Conservation (phyloP, 2,888 invertebrate species). For the Drosophila mimetica region DNA sequence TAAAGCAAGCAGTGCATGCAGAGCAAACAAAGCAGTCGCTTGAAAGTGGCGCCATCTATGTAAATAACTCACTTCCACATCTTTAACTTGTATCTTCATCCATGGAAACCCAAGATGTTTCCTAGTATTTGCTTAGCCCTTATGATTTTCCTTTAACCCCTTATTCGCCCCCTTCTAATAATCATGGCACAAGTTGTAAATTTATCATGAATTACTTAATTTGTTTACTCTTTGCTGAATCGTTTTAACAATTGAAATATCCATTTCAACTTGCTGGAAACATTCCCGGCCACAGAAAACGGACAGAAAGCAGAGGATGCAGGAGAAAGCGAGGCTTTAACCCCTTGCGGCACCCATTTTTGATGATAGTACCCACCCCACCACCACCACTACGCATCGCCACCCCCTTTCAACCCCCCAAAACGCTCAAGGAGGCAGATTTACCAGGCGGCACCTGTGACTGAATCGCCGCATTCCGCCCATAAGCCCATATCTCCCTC, state of each 20-base stretch:
- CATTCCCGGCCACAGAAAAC: conserved; percentile 6
- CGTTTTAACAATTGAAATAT: conserved; percentile 61
- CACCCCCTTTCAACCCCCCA: neutral
- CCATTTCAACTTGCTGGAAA: conserved; percentile 27
- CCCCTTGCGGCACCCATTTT: conserved; percentile 2
- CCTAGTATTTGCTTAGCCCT: conserved; percentile 10
- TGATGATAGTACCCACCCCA: neutral
- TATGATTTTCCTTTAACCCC: neutral
- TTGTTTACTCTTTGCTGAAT: conserved; percentile 57
- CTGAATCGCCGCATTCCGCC: conserved; percentile 4
- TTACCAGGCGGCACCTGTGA: conserved; percentile 40
- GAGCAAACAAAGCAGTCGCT: too few relatives aligned
- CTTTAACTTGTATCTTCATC: neutral
- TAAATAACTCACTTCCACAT: neutral
- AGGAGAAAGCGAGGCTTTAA: neutral
- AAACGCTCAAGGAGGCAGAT: conserved; percentile 5
- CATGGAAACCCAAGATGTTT: neutral
- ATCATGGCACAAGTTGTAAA: conserved; percentile 29
- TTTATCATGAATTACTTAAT: conserved; percentile 68
- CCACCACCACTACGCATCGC: neutral
- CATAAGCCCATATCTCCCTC: neutral
- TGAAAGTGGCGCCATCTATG: too few relatives aligned
- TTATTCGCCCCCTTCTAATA: neutral
- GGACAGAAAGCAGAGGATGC: neutral
- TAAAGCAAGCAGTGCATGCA: too few relatives aligned